These are phyloP conservation scores for Arion vulgaris DNA, from an alignment of 1,140 invertebrate species.

Conservation along the genomic window DNA sequence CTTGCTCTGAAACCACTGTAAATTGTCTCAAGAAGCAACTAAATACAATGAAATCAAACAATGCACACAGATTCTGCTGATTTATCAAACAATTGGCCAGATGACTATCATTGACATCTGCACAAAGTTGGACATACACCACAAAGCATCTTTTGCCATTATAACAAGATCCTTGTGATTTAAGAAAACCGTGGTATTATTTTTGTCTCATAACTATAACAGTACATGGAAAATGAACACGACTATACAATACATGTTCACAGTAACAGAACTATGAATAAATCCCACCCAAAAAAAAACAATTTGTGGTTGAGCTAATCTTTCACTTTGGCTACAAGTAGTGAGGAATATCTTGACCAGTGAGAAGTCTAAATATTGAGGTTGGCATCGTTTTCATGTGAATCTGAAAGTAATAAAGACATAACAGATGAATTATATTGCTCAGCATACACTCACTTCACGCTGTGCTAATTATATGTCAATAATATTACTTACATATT, in stretches of 20 bases:
- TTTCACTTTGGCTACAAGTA: conserved; percentile 81
- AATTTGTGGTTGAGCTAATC: background rate
- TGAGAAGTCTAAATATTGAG: conserved; percentile 98
- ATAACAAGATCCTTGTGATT: background rate
- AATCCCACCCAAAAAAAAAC: too few species aligned
- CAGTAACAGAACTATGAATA: too few species aligned
- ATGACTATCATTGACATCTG: background rate
- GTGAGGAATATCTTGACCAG: conserved; percentile 98
- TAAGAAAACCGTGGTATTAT: background rate
- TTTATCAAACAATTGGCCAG: background rate
- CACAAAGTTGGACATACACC: background rate
- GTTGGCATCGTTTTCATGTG: conserved; percentile 99
- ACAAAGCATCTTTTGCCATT: background rate
- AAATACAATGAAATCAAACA: too few species aligned
- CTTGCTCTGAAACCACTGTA: too few species aligned
- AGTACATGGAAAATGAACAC: background rate
- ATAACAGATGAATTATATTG: conserved; percentile 9
- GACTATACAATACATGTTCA: background rate
- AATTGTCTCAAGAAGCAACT: too few species aligned
- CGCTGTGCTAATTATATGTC: too few species aligned
- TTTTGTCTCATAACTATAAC: background rate
- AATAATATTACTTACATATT: too few species aligned
- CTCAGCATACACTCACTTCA: too few species aligned
- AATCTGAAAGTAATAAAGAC: conserved; percentile 94
- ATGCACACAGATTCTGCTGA: too few species aligned